These are phyloP conservation scores for Pollenia griseotomentosa DNA, from an alignment of 2,888 invertebrate species.

Conservation along the genomic window DNA sequence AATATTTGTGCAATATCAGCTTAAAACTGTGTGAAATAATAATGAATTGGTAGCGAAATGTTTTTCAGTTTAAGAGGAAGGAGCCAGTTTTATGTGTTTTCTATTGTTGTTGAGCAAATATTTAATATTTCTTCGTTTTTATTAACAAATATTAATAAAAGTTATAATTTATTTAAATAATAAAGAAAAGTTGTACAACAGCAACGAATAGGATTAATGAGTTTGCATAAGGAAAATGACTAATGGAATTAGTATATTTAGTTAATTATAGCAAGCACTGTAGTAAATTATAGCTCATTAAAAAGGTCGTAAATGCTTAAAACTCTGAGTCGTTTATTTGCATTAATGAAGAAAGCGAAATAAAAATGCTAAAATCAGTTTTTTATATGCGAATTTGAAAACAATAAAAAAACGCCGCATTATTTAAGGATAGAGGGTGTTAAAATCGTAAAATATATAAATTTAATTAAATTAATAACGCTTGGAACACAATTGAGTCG, in stretches of 20 bases:
- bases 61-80: background rate
- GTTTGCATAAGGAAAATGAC: background rate
- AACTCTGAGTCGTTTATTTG: too few species aligned
- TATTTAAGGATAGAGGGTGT: too few species aligned
- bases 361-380: too few species aligned
- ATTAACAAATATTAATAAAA: constrained; percentile 16
- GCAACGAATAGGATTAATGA: constrained; percentile 1
- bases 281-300: too few species aligned
- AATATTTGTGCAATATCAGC: background rate
- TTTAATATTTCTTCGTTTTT: background rate
- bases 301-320: too few species aligned
- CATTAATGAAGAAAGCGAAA: too few species aligned
- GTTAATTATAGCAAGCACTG: too few species aligned
- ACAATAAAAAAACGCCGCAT: too few species aligned
- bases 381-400: too few species aligned
- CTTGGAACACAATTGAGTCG: too few species aligned
- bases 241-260: background rate
- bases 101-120: background rate
- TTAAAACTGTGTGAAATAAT: constrained; percentile 9
- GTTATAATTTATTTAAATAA: constrained; percentile 13
- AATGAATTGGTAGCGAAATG: background rate
- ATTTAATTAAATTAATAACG: too few species aligned
- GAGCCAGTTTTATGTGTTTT: constrained; percentile 2
- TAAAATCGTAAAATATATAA: too few species aligned
- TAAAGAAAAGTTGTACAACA: background rate